These are phyloP conservation scores for Turritopsis rubra DNA, from an alignment of 30 jellyfish, hydroid and myxozoan species.

Conservation along the genomic window DNA sequence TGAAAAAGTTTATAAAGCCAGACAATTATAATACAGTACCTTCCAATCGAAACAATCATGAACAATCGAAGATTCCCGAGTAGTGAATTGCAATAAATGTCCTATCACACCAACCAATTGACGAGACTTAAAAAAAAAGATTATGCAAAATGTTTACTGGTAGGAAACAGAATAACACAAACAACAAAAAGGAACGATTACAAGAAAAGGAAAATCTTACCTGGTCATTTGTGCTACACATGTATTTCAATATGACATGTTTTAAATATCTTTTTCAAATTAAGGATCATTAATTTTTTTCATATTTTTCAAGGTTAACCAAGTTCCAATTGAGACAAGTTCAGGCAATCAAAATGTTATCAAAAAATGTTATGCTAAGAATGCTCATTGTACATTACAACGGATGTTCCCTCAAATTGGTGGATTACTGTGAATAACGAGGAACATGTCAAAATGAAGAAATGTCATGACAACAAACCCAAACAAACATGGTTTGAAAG, in stretches of 20 bases:
- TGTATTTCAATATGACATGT: constrained; percentile 82
- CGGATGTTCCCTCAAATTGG: too few relatives aligned
- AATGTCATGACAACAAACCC: too few relatives aligned
- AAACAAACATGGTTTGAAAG: constrained; percentile 13
- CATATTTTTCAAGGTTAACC: not conserved
- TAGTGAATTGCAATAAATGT: constrained; percentile 78
- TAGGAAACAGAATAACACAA: not conserved
- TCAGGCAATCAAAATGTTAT: too few relatives aligned
- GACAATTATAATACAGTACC: constrained; percentile 24
- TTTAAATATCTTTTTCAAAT: constrained; percentile 59
- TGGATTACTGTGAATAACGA: too few relatives aligned
- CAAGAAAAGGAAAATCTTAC: constrained; percentile 24
- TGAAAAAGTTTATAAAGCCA: not conserved
- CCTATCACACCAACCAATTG: constrained; percentile 90
- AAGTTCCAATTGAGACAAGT: too few relatives aligned
- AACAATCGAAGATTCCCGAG: constrained; percentile 79
- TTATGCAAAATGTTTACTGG: not conserved
- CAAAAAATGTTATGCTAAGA: too few relatives aligned
- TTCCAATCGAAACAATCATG: constrained; percentile 79
- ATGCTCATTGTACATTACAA: too few relatives aligned
- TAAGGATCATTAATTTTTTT: not conserved
- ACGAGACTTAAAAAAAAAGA: constrained; percentile 67
- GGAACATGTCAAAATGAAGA: too few relatives aligned
- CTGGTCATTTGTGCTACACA: constrained; percentile 99
- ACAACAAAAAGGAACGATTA: not conserved